Percentiles rank a stretch among this genome's conserved stretches.
phyloP scores from a whole-genome alignment of 2,888 invertebrate species.

The Taenaris catops region DNA sequence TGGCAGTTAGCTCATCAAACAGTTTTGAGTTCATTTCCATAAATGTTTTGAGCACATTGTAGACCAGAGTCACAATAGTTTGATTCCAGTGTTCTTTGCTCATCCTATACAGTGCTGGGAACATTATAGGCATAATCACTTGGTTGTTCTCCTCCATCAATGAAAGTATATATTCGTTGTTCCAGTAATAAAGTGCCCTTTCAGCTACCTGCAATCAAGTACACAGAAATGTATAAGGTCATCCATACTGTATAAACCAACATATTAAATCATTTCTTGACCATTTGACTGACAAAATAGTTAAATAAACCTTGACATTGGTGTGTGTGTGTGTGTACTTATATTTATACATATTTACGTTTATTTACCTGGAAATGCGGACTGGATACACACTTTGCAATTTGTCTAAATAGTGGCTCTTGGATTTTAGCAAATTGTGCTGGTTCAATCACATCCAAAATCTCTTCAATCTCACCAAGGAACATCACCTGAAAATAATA shows the following conservation, averaged over 20 bases:
- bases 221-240: too few species aligned
- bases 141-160: constrained; percentile 99
- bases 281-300: too few species aligned
- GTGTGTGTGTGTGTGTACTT: too few species aligned
- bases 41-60: constrained; percentile 99
- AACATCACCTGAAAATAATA: constrained; percentile 97
- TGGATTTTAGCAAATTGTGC: constrained; percentile 99
- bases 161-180: constrained; percentile 99
- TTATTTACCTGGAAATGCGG: constrained; percentile 97
- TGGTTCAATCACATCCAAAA: constrained; percentile 99
- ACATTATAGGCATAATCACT: constrained; percentile 99
- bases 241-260: too few species aligned
- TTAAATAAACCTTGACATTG: too few species aligned
- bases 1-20: constrained; percentile 98
- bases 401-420: constrained; percentile 98
- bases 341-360: too few species aligned
- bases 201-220: constrained; percentile 91
- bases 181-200: constrained; percentile 99
- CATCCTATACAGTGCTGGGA: constrained; percentile 98
- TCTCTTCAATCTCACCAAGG: constrained; percentile 99
- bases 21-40: constrained; percentile 99
- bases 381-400: constrained; percentile 99
- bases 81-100: constrained; percentile 99
- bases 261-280: too few species aligned
- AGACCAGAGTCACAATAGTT: constrained; percentile 99